Base-by-base conservation (phyloP, 2,888 invertebrate species). In the Mycalesis mineus region DNA sequence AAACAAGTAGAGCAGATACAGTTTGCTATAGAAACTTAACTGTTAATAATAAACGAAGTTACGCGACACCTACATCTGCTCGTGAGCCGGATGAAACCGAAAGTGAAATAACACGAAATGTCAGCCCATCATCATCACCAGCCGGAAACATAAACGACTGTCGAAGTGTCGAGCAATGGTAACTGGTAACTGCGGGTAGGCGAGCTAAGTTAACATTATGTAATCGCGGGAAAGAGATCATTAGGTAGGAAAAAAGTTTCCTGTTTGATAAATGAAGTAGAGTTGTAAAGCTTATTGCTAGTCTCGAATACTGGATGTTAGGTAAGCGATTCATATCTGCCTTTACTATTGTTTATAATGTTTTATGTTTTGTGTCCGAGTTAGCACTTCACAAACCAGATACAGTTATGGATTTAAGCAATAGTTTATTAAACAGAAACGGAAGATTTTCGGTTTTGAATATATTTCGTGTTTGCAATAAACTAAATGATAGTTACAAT, bases 31-130 rank as follows among this genome's bases (percentile, higher is more conserved):
- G n/a, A 36, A 11, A 11, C 36, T 9, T 11, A 1, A 36, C 11
- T 11, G 11, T 22, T 1, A 11, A 36, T 11, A 36, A 11, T 11
- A 36, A 36, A 11, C 4, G 11, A 36, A 44, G 28, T 39, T 9
- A 33, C 17, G n/a, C 14, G 44, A 44, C n/a, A 9, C 29, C 41
- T n/a, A 22, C 14, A 11, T 28, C n/a, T 14, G 33, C 17, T 42
- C 33, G 29, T 17, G 48, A 22, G 41, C 37, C 50, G 36, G 48
- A 63, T 61, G 66, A 69, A 66, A 71, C 57, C 61, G 70, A 71
- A 68, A 71, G 70, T 68, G 60, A 63, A 58, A 65, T 55, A 66
- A 67, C 68, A 59, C 57, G 69, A 64, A 60, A 61, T 56, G 61
- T 63, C 63, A 15, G 58, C 55, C 57, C 61, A 60, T 67, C 65